Evolutionary conservation across 2,888 invertebrate species (phyloP).

Genomic region (Odontocolon sp.): DNA sequence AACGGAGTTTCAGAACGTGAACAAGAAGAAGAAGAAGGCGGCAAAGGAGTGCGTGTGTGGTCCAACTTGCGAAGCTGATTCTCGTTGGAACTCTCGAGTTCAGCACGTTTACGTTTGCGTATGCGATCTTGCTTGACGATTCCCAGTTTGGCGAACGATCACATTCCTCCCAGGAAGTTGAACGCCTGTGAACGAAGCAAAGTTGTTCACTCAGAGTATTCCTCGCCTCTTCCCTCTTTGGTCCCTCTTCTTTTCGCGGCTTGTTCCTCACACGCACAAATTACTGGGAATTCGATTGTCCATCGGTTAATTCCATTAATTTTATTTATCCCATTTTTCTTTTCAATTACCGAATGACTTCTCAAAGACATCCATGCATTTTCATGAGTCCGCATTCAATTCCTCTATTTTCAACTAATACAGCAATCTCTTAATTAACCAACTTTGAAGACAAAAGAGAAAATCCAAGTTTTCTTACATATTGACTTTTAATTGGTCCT

Average conservation of each 20-base stretch:
- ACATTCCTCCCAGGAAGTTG: slow-evolving; percentile 65
- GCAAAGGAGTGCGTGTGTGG: slow-evolving; percentile 51
- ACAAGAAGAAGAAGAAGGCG: slow-evolving; percentile 14
- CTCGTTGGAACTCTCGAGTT: slow-evolving; percentile 52
- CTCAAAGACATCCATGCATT: slow-evolving; percentile 41
- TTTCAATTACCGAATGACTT: slow-evolving; percentile 32
- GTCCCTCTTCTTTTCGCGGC: slow-evolving; percentile 14
- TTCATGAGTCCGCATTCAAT: slow-evolving; percentile 33
- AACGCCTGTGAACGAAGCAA: slow-evolving; percentile 51
- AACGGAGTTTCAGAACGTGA: slow-evolving; percentile 11
- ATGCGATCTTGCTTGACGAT: slow-evolving; percentile 54
- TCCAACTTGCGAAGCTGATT: slow-evolving; percentile 59
- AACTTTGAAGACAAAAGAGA: no score
- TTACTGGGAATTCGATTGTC: slow-evolving; percentile 54
- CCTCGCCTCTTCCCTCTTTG: slow-evolving; percentile 4
- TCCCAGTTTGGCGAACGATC: slow-evolving; percentile 65
- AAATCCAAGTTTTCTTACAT: no score
- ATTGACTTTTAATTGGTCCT: no score
- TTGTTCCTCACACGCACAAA: slow-evolving; percentile 32
- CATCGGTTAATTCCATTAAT: neutral
- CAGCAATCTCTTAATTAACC: neutral
- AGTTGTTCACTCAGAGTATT: neutral
- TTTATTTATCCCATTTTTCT: slow-evolving; percentile 46
- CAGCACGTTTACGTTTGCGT: slow-evolving; percentile 61
- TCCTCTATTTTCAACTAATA: neutral